Base-by-base conservation (phyloP, 2,888 invertebrate genomes). In the Pandemis cinnamomeana region DNA sequence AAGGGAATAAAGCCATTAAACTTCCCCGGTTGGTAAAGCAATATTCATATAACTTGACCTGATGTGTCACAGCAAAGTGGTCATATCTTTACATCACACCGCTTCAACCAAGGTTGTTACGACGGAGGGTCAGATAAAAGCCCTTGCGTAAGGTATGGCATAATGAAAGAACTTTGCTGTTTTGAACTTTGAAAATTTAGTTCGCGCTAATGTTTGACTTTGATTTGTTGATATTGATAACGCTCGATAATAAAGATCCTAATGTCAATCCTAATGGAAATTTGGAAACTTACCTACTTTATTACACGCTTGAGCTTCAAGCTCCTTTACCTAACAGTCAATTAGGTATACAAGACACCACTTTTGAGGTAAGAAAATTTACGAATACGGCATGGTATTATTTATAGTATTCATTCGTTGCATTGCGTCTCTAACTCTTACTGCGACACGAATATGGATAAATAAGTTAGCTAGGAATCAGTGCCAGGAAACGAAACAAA, bases 401-500 rank as follows among this genome's bases (percentile, higher is more conserved):
- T 7, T 1, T 53, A n/a, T 20, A 3, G 20, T 55, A 53, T 55
- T 55, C 2, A 7, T 15, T 53, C 27, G 27, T 27, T 58, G 55
- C 8, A 0, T 55, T 7, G 11, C 58, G 51, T 70, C 48, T 51
- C 46, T 60, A 73, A 44, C 11, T 64, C n/a, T 44, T 15, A 68
- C 51, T 46, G 44, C 64, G 58, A 44, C 71, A 71, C 71, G 76
- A 78, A 78, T 76, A 78, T 46, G 64, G 82, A 87, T 89, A 85
- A 89, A 91, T 84, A 86, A 84, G 80, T 84, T 85, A 82, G 85
- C 80, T 82, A 82, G 85, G 85, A 87, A 88, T 88, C 91, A 88
- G 81, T 89, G 91, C 90, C 92, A 92, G 89, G 90, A 89, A 82
- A 86, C 84, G 85, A 88, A 91, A 91, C 91, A 91, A 92, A 91